Base-by-base conservation (phyloP, 2,888 invertebrate genomes). In the Scaptomyza reducta region DNA sequence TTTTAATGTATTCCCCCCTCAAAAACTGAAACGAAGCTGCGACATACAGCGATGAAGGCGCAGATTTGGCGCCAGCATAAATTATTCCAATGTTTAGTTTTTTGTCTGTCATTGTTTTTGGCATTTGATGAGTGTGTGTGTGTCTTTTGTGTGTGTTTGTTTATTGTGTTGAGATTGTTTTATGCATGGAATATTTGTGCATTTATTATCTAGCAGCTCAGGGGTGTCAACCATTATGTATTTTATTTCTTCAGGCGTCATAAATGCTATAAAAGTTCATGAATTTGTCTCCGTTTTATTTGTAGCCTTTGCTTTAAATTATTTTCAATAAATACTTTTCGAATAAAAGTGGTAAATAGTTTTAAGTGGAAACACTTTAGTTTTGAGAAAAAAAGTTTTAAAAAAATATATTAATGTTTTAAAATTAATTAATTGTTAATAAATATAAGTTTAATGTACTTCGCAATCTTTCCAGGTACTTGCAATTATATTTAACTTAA, bases 41-140 rank as follows among this genome's bases (percentile, higher is more conserved):
- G 35, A 49, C 57, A 31, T 49, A 41, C 41, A 57, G 41, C 56
- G 65, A 64, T 57, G 35, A 41, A 29, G 56, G 40, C 63, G 50
- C 33, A 46, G 54, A 42, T 68, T 71, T 79, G 80, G 80, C 80
- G 80, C 80, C 80, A 79, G 71, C 68, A 80, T 82, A 74, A 71
- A 75, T 75, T 71, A 75, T 61, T 51, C 27, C 54, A 46, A 51
- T 69, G 44, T 73, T 70, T 65, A 65, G 65, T 57, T 74, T 62
- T 62, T 47, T 64, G 58, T 49, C 47, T 53, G 44, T 69, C 58
- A 58, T 73, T 70, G 55, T 70, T 44, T 57, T 33, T 70, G 33
- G 40, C 18, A 18, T 29, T 27, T 42, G 18, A 41, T 35, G 29
- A 27, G 40, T 55, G 51, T 40, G 45, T 25, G 29, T 40, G 11